Evolutionary conservation across 2,888 invertebrate genomes (phyloP), one percentile per base, ranked within the genome.

Genomic region (Chamaedrilus cognettii): DNA sequence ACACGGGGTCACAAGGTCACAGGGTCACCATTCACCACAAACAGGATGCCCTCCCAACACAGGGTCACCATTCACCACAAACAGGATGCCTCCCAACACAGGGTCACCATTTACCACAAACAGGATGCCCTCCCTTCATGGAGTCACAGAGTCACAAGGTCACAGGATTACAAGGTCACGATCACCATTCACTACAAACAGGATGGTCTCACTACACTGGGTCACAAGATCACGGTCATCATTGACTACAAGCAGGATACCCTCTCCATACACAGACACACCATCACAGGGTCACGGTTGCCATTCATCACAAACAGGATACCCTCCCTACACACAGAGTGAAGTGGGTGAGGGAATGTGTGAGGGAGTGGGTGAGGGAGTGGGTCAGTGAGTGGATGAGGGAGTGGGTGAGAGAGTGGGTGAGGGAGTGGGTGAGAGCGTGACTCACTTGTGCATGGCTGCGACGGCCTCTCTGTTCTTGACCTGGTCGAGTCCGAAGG

Each of bases 401-500:
- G n/a, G n/a, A n/a, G n/a, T n/a, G n/a, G n/a, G n/a, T n/a, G n/a
- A n/a, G n/a, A n/a, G n/a, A n/a, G n/a, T n/a, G n/a, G n/a, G n/a
- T n/a, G n/a, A n/a, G n/a, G n/a, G n/a, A n/a, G n/a, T n/a, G n/a
- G n/a, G n/a, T n/a, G 42, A 42, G 19, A 64, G 15, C 26, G 30
- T 34, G 11, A 59, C 77, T 69, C 72, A 84, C 83, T 79, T 82
- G 86, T 98, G 98, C 78, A 98, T 87, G 60, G 94, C 93, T 19
- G 95, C 94, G 71, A 98, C 92, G 11, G 96, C 95, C 85, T 97
- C 96, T 72, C 97, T 89, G 87, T 96, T 98, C 86, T 95, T 96
- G 69, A 97, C 89, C 23, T 94, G 93, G 86, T 98, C 98, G 79
- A 97, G 87, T 0, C 98, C 98, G 87, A 99, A 98, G 60, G 96